Conservation (phyloP, 2,113 vertebrate genomes). For the Ia io region DNA sequence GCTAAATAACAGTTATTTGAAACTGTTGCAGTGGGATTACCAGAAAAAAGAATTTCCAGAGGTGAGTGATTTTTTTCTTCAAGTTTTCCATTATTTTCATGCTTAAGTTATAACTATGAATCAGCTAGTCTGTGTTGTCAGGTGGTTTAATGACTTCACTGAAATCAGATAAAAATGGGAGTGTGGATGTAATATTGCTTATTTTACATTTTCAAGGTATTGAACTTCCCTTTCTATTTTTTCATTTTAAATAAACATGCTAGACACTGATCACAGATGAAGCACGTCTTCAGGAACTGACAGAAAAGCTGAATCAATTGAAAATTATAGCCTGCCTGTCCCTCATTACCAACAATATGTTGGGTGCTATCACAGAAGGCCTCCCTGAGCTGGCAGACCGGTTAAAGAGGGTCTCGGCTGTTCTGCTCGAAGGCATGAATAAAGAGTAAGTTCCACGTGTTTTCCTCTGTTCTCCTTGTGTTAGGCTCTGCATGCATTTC, state of each 20-base stretch:
- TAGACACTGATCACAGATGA: conserved; percentile 94
- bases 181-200: background rate
- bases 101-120: background rate
- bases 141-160: background rate
- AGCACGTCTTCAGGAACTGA: conserved; percentile 88
- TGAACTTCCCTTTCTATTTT: conserved; percentile 53
- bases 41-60: conserved; percentile 87
- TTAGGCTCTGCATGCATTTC: background rate
- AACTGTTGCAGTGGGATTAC: conserved; percentile 89
- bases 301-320: conserved; percentile 86
- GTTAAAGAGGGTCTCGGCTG: conserved; percentile 88
- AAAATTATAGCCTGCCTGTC: conserved; percentile 89
- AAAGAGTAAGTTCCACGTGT: conserved; percentile 84
- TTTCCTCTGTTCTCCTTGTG: background rate
- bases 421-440: conserved; percentile 92
- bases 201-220: conserved; percentile 29
- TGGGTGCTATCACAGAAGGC: conserved; percentile 86
- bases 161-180: background rate
- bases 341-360: conserved; percentile 90
- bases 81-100: background rate
- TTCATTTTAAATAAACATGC: conserved; percentile 52
- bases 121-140: background rate
- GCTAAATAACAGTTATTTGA: conserved; percentile 90
- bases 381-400: conserved; percentile 85
- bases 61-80: conserved; percentile 77